phyloP scores from a whole-genome alignment of 2,113 vertebrate genomes.

The Tringa solitaria region DNA sequence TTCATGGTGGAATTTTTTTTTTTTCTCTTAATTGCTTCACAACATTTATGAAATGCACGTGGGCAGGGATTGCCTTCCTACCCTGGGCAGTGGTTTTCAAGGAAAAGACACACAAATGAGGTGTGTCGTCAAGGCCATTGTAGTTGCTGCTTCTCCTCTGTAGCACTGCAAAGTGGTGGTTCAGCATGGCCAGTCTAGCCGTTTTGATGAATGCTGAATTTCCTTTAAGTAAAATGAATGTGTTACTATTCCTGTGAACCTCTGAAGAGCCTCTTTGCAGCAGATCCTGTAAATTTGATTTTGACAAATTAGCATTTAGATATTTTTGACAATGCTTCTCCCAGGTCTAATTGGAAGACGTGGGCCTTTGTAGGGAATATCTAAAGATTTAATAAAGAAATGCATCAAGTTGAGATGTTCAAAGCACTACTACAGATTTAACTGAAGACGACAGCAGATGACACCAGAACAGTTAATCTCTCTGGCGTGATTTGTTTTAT shows the following conservation, averaged over 20 bases:
- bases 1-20: neutral
- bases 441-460: neutral
- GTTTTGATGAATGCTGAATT: neutral
- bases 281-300: neutral
- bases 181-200: neutral
- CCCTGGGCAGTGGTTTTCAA: neutral
- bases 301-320: neutral
- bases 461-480: neutral
- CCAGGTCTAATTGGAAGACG: neutral
- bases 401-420: neutral
- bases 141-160: neutral
- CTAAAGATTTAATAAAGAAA: slow-evolving; percentile 4
- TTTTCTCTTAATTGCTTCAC: neutral
- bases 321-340: neutral
- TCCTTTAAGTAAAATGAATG: neutral
- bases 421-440: neutral
- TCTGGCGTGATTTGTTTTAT: neutral
- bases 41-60: neutral
- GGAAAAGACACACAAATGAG: neutral
- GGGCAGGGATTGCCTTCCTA: neutral
- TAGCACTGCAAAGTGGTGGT: neutral
- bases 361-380: neutral
- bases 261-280: neutral
- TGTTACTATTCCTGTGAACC: neutral
- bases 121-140: neutral